These are phyloP conservation scores for Elymnias hypermnestra DNA, from an alignment of 1,140 invertebrate genomes.

Conservation along the genomic window DNA sequence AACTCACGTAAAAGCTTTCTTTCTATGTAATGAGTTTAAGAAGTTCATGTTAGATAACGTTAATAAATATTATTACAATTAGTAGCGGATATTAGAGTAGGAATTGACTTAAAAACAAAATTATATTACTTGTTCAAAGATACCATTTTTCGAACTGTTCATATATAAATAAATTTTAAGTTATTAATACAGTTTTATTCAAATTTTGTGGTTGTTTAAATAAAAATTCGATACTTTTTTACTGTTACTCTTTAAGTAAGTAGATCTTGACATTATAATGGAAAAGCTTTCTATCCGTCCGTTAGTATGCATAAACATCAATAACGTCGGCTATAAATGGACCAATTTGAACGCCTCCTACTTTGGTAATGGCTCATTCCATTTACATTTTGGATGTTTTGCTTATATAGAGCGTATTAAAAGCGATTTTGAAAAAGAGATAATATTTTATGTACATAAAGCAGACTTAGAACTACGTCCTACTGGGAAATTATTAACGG, in stretches of 20 bases:
- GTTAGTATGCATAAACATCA: constrained; percentile 28
- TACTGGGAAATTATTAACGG: no score
- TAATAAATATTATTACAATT: no score
- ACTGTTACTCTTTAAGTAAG: constrained; percentile 16
- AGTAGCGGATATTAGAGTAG: no score
- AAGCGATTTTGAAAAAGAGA: constrained; percentile 3
- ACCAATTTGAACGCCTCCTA: constrained; percentile 15
- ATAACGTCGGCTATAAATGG: constrained; percentile 23
- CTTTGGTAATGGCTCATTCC: constrained; percentile 18
- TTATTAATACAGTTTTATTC: no score
- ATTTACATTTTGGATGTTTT: constrained; percentile 26
- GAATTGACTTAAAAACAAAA: no score
- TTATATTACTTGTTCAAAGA: no score
- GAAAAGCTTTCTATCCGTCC: constrained; percentile 25
- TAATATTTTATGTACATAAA: constrained; percentile 4
- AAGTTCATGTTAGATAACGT: no score
- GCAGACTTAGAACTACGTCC: not conserved
- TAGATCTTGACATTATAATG: constrained; percentile 29
- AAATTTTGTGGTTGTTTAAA: no score
- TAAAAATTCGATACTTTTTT: constrained; percentile 6
- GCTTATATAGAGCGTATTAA: constrained; percentile 9
- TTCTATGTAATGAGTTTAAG: no score
- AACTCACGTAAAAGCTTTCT: no score
- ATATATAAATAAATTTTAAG: no score
- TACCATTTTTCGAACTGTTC: no score